These are phyloP conservation scores for Xanthorhoe designata DNA, from an alignment of 2,888 invertebrate genomes.

Conservation along the genomic window DNA sequence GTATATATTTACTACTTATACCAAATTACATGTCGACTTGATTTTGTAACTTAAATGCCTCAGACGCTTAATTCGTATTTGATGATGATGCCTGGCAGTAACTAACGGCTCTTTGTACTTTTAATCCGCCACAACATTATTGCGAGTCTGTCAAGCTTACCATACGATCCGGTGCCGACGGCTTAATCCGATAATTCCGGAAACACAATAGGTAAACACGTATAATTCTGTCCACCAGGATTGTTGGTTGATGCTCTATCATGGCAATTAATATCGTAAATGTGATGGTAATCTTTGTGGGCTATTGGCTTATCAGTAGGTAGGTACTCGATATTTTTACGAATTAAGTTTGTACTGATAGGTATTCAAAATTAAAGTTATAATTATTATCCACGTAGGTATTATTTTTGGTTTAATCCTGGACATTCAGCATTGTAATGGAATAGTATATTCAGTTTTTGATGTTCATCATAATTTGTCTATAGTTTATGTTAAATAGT, in stretches of 20 bases:
- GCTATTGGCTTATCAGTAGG: conserved; percentile 7
- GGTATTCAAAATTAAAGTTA: background rate
- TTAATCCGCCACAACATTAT: conserved; percentile 37
- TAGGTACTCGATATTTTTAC: background rate
- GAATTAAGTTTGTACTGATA: background rate
- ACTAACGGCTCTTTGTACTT: conserved; percentile 22
- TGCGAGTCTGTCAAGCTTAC: conserved; percentile 35
- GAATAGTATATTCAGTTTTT: too few relatives aligned
- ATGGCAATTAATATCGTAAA: conserved; percentile 33
- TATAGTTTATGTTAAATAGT: background rate
- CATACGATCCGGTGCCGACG: conserved; percentile 44
- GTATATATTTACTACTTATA: too few relatives aligned
- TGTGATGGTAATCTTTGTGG: conserved; percentile 26
- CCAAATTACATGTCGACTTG: too few relatives aligned
- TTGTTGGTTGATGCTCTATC: conserved; percentile 23
- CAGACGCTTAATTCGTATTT: background rate
- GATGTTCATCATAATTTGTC: too few relatives aligned
- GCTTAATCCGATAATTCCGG: conserved; percentile 51
- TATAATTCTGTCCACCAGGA: conserved; percentile 29
- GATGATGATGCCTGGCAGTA: background rate
- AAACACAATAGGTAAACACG: conserved; percentile 50
- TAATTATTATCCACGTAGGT: too few relatives aligned
- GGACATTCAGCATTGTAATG: too few relatives aligned
- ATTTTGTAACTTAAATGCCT: too few relatives aligned
- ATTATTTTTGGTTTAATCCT: too few relatives aligned